Conservation (phyloP, 2,797 vertebrate genomes). For the Chelidonichthys spinosus region DNA sequence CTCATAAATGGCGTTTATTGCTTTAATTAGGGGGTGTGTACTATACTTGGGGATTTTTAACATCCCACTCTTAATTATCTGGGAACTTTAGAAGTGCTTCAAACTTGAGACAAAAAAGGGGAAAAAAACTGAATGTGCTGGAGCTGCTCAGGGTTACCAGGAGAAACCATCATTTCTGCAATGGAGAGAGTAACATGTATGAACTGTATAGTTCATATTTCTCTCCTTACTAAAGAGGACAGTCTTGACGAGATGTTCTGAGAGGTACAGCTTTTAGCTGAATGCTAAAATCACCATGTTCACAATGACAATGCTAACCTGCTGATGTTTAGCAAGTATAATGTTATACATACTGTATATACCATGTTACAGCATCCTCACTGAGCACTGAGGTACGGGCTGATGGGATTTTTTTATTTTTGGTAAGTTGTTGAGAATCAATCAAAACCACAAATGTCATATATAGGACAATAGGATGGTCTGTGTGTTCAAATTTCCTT, state of each 20-base stretch:
- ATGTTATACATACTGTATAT: background rate
- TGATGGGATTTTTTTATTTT: background rate
- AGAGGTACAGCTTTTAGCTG: background rate
- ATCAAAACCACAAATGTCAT: background rate
- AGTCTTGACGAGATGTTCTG: background rate
- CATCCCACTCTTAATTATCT: conserved; percentile 25
- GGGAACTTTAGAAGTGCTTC: conserved; percentile 9
- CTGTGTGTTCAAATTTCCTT: background rate
- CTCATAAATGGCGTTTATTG: conserved; percentile 69
- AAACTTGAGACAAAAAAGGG: conserved; percentile 16
- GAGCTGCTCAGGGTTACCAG: conserved; percentile 7
- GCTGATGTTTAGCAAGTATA: background rate
- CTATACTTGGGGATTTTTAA: conserved; percentile 29
- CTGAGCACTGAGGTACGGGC: background rate
- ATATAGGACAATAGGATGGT: background rate
- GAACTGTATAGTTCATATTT: conserved; percentile 10
- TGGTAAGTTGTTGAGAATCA: background rate
- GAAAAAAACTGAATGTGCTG: conserved; percentile 8
- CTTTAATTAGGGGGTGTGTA: conserved; percentile 60
- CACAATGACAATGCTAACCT: background rate
- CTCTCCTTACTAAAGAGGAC: background rate
- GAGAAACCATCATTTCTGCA: background rate
- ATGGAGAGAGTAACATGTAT: background rate
- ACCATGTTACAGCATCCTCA: background rate
- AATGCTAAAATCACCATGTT: background rate